These are phyloP conservation scores for Trachelus iudaicus DNA, from an alignment of 2,888 invertebrate genomes.

Conservation along the genomic window DNA sequence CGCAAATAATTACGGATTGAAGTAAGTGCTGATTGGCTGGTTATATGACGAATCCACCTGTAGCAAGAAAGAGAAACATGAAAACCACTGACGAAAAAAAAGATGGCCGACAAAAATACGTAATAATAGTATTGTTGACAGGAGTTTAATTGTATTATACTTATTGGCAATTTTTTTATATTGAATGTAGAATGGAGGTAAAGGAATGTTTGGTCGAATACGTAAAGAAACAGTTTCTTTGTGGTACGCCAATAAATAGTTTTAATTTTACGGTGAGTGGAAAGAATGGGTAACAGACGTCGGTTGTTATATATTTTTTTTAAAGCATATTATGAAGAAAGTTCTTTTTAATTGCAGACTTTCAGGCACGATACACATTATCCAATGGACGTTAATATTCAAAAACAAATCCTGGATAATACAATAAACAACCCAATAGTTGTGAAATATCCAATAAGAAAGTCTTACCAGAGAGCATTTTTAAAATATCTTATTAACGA, in stretches of 20 bases:
- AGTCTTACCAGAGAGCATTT: constrained; percentile 74
- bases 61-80: neutral
- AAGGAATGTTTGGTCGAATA: neutral
- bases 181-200: neutral
- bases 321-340: neutral
- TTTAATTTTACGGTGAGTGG: constrained; percentile 42
- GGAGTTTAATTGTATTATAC: neutral
- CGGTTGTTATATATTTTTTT: neutral
- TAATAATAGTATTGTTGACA: constrained; percentile 13
- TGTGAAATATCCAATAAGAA: constrained; percentile 72
- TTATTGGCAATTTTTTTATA: neutral
- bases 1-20: neutral
- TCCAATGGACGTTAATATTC: constrained; percentile 51
- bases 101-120: neutral
- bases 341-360: constrained; percentile 14
- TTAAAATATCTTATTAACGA: constrained; percentile 73
- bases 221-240: constrained; percentile 51
- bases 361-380: constrained; percentile 13
- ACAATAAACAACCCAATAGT: constrained; percentile 71
- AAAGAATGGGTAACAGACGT: neutral
- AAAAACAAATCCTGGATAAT: constrained; percentile 70
- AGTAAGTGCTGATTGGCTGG: neutral
- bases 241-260: constrained; percentile 47
- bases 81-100: neutral
- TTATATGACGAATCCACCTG: neutral